Conservation (phyloP, 2,888 invertebrate genomes). For the Zygothrica quintamaculata region DNA sequence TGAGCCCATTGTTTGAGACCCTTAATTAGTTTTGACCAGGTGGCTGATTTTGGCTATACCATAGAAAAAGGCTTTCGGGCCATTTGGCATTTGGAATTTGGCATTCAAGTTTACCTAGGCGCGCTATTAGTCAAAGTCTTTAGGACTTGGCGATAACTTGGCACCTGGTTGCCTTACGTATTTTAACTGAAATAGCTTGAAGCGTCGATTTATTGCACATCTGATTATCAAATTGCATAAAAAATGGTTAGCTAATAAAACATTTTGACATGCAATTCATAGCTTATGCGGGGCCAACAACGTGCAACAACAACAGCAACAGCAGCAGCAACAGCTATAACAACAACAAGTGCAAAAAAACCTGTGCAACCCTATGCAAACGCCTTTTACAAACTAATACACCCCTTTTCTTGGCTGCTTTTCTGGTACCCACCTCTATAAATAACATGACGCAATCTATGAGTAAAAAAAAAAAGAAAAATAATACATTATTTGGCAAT, state of each 20-base stretch:
- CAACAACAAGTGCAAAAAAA: too few relatives aligned
- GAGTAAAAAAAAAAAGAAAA: slow-evolving; percentile 32
- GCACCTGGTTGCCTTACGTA: slow-evolving; percentile 30
- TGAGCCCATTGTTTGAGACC: slow-evolving; percentile 66
- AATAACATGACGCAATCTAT: slow-evolving; percentile 82
- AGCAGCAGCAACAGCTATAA: slow-evolving; percentile 14
- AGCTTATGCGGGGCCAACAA: slow-evolving; percentile 52
- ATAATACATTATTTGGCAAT: slow-evolving; percentile 82
- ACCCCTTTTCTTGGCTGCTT: slow-evolving; percentile 24
- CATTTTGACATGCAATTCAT: slow-evolving; percentile 81
- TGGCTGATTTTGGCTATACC: slow-evolving; percentile 38
- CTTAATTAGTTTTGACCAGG: slow-evolving; percentile 77
- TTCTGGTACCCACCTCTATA: slow-evolving; percentile 61
- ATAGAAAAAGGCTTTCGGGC: slow-evolving; percentile 1
- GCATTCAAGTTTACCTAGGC: background rate
- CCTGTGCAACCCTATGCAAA: too few relatives aligned
- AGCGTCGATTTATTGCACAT: slow-evolving; percentile 65
- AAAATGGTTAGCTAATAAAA: slow-evolving; percentile 81
- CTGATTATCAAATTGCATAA: slow-evolving; percentile 79
- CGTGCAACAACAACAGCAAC: slow-evolving; percentile 11
- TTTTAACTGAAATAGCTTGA: background rate
- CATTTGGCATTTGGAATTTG: too few relatives aligned
- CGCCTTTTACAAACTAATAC: too few relatives aligned
- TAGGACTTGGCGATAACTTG: slow-evolving; percentile 61
- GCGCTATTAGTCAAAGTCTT: slow-evolving; percentile 70